Evolutionary conservation across 2,888 invertebrate genomes (phyloP).

Genomic region (Lasioglossum figueresi): DNA sequence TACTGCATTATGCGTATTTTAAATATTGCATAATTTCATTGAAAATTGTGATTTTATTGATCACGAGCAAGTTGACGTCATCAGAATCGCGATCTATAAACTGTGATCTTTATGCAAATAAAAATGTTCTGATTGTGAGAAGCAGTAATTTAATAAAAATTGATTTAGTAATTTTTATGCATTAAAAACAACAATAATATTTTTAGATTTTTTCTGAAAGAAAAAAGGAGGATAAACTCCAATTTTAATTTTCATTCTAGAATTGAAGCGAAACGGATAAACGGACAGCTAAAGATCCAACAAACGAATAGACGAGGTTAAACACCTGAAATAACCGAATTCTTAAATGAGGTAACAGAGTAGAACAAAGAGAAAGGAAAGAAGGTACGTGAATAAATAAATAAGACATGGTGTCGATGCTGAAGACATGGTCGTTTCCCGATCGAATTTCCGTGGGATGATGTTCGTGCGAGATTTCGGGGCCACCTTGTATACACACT

Average conservation of each 20-base stretch:
- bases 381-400: neutral
- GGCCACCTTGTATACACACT: slow-evolving; percentile 18
- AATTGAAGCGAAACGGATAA: neutral
- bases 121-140: too few relatives aligned
- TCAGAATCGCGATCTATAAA: neutral
- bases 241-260: neutral
- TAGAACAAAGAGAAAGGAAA: neutral
- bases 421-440: neutral
- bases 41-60: neutral
- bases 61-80: neutral
- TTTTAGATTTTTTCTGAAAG: too few relatives aligned
- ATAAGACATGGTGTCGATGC: neutral
- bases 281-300: neutral
- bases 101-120: too few relatives aligned
- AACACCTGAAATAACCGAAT: neutral
- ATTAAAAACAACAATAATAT: too few relatives aligned
- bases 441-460: neutral
- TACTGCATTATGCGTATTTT: neutral
- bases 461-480: neutral
- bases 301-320: neutral
- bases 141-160: too few relatives aligned
- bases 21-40: neutral
- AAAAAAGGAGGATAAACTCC: neutral
- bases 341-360: neutral
- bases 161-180: too few relatives aligned